Evolutionary conservation across 2,113 vertebrate species (phyloP), one percentile per base, ranked within the genome.

Genomic region (Chinchilla lanigera): DNA sequence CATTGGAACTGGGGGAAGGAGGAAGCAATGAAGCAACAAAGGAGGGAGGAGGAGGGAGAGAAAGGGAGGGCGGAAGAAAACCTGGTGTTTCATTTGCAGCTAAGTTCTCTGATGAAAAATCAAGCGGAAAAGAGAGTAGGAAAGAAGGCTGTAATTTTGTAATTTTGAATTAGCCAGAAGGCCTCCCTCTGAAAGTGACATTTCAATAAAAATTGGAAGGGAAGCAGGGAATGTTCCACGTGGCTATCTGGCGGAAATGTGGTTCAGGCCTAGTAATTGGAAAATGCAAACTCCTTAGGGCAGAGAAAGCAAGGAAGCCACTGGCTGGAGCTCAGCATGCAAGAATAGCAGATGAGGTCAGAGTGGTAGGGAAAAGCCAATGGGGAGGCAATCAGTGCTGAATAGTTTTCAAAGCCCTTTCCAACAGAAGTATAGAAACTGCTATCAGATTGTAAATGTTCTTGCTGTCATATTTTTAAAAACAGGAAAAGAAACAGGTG

Each of bases 81-180:
- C 50, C 33, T 54, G 69, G 7, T 69, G 33, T 77, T 95, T 80
- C 67, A 26, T 58, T 33, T 65, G 38, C 38, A 83, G 19, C 78
- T 78, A n/a, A 54, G n/a, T 56, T 14, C 24, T 73, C 38, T 44
- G 60, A 5, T 28, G 56, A 67, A 95, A 80, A 89, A 54, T 67
- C 35, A 84, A 94, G 60, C 26, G 90, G 38, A n/a, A 35, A 38
- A 71, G 41, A 73, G 28, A 47, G 7, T 67, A 65, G 38, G 7
- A 80, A 92, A 50, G 24, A 47, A 63, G 20, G 14, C 14, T 69
- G 5, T 12, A 63, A 83, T 94, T 94, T 93, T 52, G 3, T 50
- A 84, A 89, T 90, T 91, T 86, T 77, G 38, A 9, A 89, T 86
- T 85, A 85, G 38, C 52, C 50, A 10, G 61, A 80, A 97, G 47